Percentiles rank a stretch among this genome's conserved stretches.
Evolutionary conservation across 1,140 invertebrate genomes (phyloP).

Genomic region (Anoplophora glabripennis): DNA sequence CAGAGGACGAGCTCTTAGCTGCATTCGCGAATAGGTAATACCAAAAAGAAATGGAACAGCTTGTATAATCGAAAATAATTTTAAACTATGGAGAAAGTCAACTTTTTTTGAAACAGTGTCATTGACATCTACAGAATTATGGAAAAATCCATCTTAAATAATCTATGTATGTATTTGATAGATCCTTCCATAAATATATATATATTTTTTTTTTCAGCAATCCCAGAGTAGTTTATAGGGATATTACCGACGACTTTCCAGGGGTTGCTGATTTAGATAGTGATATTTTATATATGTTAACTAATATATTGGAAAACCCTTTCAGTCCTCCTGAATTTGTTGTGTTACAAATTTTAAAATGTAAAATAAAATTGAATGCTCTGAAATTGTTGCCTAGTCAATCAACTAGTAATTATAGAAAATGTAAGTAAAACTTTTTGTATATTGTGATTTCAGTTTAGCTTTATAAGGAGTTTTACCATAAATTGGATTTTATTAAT

Average conservation of each 20-base stretch:
- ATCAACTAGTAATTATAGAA: constrained; percentile 10
- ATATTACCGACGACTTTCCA: constrained; percentile 18
- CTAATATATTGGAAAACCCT: constrained; percentile 21
- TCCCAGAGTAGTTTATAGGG: constrained; percentile 10
- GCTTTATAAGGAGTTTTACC: neutral
- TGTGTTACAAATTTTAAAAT: constrained; percentile 17
- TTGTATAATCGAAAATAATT: too few relatives aligned
- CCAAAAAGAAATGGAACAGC: too few relatives aligned
- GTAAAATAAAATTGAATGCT: constrained; percentile 19
- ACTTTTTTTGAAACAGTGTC: too few relatives aligned
- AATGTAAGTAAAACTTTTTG: constrained; percentile 10
- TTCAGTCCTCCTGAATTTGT: constrained; percentile 26
- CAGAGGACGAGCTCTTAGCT: too few relatives aligned
- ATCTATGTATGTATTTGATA: too few relatives aligned
- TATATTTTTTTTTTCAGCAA: constrained; percentile 18
- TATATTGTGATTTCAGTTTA: neutral
- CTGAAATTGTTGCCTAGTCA: constrained; percentile 15
- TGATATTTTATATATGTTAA: constrained; percentile 18
- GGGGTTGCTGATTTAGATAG: constrained; percentile 5
- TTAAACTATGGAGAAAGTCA: too few relatives aligned
- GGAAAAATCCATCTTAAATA: too few relatives aligned
- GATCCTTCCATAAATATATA: too few relatives aligned
- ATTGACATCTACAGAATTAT: too few relatives aligned
- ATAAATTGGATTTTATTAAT: neutral
- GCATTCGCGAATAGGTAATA: too few relatives aligned